phyloP scores from a whole-genome alignment of 2,113 vertebrate species.

The Lagopus leucura region DNA sequence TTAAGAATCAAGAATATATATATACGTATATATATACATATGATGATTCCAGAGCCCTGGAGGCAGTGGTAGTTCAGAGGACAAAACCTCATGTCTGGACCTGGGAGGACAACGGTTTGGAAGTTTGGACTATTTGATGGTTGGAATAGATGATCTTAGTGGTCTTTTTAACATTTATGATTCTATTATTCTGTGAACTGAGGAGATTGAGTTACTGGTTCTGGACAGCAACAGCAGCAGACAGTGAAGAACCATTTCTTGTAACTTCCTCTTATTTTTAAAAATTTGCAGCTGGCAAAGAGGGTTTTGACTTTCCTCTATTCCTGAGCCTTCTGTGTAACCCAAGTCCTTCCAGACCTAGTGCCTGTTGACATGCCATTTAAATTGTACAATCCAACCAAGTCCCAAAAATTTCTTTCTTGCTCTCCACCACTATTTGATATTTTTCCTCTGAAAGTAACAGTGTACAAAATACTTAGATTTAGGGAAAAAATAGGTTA shows the following conservation, averaged over 20 bases:
- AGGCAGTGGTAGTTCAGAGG: background rate
- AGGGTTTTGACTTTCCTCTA: background rate
- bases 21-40: rapidly evolving
- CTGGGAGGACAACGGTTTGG: background rate
- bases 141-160: no score
- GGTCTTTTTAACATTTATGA: no score
- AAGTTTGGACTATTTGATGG: background rate
- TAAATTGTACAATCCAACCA: background rate
- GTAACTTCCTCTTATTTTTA: background rate
- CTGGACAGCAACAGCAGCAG: background rate
- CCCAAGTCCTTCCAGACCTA: background rate
- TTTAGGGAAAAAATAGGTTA: background rate
- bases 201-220: background rate
- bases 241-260: background rate
- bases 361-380: rapidly evolving
- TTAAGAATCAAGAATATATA: background rate
- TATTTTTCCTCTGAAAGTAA: background rate
- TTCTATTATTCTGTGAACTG: no score
- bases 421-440: background rate
- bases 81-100: background rate
- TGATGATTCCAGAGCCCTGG: background rate
- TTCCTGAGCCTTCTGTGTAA: background rate
- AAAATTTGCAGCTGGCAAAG: background rate
- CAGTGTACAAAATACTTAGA: background rate
- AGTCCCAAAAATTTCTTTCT: background rate